These are phyloP conservation scores for Rhopilema esculentum DNA, from an alignment of 30 jellyfish, hydroid and myxozoan species.

Conservation along the genomic window DNA sequence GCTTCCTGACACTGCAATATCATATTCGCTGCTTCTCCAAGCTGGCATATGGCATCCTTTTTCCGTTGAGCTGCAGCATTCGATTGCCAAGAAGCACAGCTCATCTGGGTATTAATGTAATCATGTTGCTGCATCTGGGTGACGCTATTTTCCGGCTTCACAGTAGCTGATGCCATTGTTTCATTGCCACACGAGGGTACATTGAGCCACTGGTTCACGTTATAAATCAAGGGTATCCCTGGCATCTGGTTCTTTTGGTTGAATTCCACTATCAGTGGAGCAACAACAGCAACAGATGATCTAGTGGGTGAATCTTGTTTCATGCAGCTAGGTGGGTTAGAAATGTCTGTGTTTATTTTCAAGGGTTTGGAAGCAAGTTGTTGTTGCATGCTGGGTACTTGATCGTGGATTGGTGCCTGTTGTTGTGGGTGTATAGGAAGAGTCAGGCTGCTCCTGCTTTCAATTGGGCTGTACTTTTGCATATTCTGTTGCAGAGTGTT, in stretches of 20 bases:
- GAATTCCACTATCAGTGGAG: constrained; percentile 60
- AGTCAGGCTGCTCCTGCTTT: background rate
- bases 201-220: constrained; percentile 53
- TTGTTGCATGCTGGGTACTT: constrained; percentile 35
- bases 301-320: constrained; percentile 12
- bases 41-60: constrained; percentile 56
- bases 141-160: background rate
- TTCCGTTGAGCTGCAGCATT: background rate
- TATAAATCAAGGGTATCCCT: constrained; percentile 57
- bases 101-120: background rate
- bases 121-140: constrained; percentile 8
- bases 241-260: constrained; percentile 49
- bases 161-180: background rate
- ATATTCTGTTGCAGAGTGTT: constrained; percentile 21
- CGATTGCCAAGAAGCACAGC: background rate
- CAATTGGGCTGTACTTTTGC: constrained; percentile 3
- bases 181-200: constrained; percentile 17
- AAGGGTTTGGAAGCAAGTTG: constrained; percentile 2
- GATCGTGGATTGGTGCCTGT: constrained; percentile 9
- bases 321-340: background rate
- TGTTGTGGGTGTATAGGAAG: background rate
- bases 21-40: constrained; percentile 73
- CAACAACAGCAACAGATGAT: constrained; percentile 60
- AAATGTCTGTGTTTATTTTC: constrained; percentile 15
- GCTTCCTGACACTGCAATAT: constrained; percentile 38